These are phyloP conservation scores for Conus betulinus DNA, from an alignment of 1,140 invertebrate species.

Conservation along the genomic window DNA sequence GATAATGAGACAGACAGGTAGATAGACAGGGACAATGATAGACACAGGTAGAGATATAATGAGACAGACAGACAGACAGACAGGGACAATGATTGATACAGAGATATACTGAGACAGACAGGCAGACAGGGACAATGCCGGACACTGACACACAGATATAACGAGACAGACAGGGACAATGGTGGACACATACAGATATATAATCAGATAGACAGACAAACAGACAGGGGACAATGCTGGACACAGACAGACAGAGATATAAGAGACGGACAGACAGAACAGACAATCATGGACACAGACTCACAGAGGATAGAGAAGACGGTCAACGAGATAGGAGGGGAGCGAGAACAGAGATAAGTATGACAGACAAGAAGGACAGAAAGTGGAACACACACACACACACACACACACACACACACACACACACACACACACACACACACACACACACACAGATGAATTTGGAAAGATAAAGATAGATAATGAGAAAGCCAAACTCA, in stretches of 20 bases:
- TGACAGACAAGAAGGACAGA: background rate
- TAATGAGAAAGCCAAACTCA: background rate
- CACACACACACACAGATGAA: too few relatives aligned
- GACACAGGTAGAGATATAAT: too few relatives aligned
- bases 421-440: too few relatives aligned
- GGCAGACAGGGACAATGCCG: background rate
- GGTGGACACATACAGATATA: too few relatives aligned
- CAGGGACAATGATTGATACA: too few relatives aligned
- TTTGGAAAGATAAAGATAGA: too few relatives aligned
- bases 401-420: background rate
- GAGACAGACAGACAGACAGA: too few relatives aligned
- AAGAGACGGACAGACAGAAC: background rate
- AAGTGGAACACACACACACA: too few relatives aligned
- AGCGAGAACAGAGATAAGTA: background rate
- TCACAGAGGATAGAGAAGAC: background rate
- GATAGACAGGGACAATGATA: background rate
- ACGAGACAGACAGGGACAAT: too few relatives aligned
- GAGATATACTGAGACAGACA: background rate
- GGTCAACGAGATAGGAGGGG: background rate
- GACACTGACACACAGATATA: background rate
- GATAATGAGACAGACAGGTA: background rate
- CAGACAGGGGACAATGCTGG: background rate
- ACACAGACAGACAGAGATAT: too few relatives aligned
- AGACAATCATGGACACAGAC: background rate
- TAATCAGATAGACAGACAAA: too few relatives aligned